Percentiles rank a stretch among this genome's conserved stretches.
These are phyloP conservation scores for Latheticus oryzae DNA, from an alignment of 2,888 invertebrate species.

Conservation along the genomic window DNA sequence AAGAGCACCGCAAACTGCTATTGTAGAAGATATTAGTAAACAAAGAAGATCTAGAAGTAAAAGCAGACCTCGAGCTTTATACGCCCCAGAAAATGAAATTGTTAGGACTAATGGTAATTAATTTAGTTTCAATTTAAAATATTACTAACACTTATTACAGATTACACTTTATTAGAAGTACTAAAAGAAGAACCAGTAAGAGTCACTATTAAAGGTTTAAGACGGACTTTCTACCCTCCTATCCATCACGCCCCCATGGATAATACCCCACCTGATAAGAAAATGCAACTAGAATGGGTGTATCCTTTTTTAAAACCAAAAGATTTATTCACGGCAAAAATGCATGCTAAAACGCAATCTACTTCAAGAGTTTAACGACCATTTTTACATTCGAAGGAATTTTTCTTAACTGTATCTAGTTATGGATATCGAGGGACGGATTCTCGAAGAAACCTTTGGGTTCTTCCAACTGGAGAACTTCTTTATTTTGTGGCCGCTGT, in stretches of 20 bases:
- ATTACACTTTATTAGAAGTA: constrained; percentile 86
- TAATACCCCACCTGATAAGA: constrained; percentile 88
- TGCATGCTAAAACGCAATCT: constrained; percentile 44
- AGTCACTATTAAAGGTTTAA: constrained; percentile 83
- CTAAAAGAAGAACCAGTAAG: constrained; percentile 87
- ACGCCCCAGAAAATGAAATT: constrained; percentile 86
- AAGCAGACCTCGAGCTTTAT: constrained; percentile 85
- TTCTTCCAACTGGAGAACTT: constrained; percentile 92
- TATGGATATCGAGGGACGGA: constrained; percentile 96
- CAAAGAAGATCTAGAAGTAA: constrained; percentile 82
- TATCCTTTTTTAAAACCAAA: constrained; percentile 69
- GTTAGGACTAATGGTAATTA: constrained; percentile 77
- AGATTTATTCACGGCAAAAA: constrained; percentile 3
- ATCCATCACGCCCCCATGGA: constrained; percentile 87
- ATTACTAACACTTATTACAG: constrained; percentile 60
- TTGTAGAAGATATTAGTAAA: constrained; percentile 68
- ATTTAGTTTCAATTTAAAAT: constrained; percentile 11
- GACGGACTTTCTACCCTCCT: constrained; percentile 89
- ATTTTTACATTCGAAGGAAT: constrained; percentile 15
- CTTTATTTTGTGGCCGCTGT: constrained; percentile 94
- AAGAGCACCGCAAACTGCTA: constrained; percentile 69
- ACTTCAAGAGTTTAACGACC: constrained; percentile 38
- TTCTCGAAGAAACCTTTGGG: constrained; percentile 89
- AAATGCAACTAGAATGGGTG: constrained; percentile 93
- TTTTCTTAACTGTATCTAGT: constrained; percentile 67